phyloP scores from a whole-genome alignment of 2,113 vertebrate species.

The Notothenia rossii region DNA sequence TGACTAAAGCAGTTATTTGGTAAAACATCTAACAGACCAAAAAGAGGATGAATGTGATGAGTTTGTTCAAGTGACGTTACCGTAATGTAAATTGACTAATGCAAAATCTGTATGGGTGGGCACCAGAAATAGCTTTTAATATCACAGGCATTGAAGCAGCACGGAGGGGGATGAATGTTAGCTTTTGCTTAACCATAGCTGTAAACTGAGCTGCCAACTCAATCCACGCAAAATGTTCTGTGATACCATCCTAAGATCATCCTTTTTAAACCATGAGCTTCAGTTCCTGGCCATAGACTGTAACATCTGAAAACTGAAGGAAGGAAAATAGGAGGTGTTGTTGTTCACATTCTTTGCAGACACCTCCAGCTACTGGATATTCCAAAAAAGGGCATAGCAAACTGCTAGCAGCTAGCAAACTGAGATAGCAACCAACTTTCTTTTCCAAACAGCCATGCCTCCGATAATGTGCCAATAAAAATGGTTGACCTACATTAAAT shows the following conservation, averaged over 20 bases:
- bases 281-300: too few species aligned
- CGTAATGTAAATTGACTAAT: background rate
- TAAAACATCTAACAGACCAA: background rate
- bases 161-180: background rate
- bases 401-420: too few species aligned
- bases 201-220: background rate
- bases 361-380: too few species aligned
- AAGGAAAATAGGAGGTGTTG: too few species aligned
- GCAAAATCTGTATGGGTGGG: background rate
- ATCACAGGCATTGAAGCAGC: background rate
- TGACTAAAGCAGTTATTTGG: background rate
- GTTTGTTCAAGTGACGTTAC: background rate
- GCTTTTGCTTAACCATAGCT: background rate
- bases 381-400: too few species aligned
- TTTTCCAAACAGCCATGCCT: too few species aligned
- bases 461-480: too few species aligned
- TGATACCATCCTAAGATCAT: background rate
- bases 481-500: too few species aligned
- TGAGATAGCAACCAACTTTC: too few species aligned
- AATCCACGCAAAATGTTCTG: background rate
- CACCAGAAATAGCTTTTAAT: background rate
- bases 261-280: too few species aligned
- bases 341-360: too few species aligned
- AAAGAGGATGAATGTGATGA: background rate
- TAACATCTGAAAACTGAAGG: too few species aligned